Conservation (phyloP, 2,113 vertebrate species). For the Zosterops hypoxanthus region DNA sequence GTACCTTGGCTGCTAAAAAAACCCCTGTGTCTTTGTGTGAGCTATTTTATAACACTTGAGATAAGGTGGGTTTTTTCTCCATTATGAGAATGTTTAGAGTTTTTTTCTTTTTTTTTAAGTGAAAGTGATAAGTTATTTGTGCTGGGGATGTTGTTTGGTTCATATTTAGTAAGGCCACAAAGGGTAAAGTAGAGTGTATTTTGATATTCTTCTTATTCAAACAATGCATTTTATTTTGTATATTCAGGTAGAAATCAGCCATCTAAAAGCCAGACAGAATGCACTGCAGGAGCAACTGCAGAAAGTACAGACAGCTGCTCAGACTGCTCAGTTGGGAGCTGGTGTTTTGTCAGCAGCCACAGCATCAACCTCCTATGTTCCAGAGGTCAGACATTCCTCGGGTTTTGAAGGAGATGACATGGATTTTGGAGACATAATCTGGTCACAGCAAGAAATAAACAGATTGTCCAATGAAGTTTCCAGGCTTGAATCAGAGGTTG, state of each 20-base stretch:
- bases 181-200: not conserved
- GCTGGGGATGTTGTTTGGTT: not conserved
- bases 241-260: conserved; percentile 92
- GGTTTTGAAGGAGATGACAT: conserved; percentile 89
- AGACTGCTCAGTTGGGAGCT: conserved; percentile 49
- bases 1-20: not conserved
- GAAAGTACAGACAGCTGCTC: conserved; percentile 82
- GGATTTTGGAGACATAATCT: conserved; percentile 92
- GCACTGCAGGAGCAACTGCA: conserved; percentile 89
- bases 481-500: conserved; percentile 86
- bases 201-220: not conserved
- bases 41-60: not conserved
- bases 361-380: conserved; percentile 68
- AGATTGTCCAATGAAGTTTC: conserved; percentile 88
- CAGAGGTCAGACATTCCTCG: conserved; percentile 71
- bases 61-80: not conserved
- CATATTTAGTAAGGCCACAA: not conserved
- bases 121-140: not conserved
- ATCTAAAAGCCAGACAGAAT: conserved; percentile 92
- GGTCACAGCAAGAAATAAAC: conserved; percentile 98
- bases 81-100: accelerated
- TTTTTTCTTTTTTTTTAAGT: not conserved
- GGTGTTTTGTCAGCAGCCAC: conserved; percentile 68
- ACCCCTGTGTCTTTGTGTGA: not conserved
- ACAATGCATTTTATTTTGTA: not conserved